Evolutionary conservation across 1,140 invertebrate species (phyloP).

Genomic region (Ceratosolen fusciceps): DNA sequence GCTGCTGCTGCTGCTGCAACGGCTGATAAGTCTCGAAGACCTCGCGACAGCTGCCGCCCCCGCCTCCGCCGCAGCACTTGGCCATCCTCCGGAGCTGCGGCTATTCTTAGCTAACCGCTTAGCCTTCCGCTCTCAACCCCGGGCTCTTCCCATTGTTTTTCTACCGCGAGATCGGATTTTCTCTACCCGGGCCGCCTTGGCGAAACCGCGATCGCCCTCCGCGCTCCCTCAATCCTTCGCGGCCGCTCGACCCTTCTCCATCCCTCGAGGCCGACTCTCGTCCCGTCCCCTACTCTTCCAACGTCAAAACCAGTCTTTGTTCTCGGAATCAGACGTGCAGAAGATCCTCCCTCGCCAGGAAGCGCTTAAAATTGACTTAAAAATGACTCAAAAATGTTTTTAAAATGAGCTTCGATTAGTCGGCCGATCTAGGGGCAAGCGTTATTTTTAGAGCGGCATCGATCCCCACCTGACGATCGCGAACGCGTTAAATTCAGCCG

Average conservation of each 20-base stretch:
- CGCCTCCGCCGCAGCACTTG: slow-evolving; percentile 57
- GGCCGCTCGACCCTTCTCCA: not conserved
- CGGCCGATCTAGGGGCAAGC: too few species aligned
- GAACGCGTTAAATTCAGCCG: too few species aligned
- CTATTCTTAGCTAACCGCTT: slow-evolving; percentile 36
- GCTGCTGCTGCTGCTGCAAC: slow-evolving; percentile 40
- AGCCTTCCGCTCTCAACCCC: not conserved
- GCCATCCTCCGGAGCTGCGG: slow-evolving; percentile 52
- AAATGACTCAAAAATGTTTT: too few species aligned
- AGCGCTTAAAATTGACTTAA: too few species aligned
- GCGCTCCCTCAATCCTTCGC: too few species aligned
- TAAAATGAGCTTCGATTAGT: too few species aligned
- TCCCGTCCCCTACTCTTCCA: too few species aligned
- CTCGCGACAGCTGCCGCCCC: slow-evolving; percentile 54
- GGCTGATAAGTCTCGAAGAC: slow-evolving; percentile 57
- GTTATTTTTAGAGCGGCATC: too few species aligned
- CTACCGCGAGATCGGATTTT: not conserved
- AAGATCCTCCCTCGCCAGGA: too few species aligned
- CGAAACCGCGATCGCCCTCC: not conserved
- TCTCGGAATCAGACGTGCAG: too few species aligned
- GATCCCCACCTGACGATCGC: too few species aligned
- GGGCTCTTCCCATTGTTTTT: not conserved
- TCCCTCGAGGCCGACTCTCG: not conserved
- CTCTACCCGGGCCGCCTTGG: not conserved
- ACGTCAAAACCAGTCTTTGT: too few species aligned